A percentile compares a stretch with the other conserved stretches of the same genome.
These are phyloP conservation scores for Leptinotarsa undecemlineata DNA, from an alignment of 1,140 invertebrate species.

Conservation along the genomic window DNA sequence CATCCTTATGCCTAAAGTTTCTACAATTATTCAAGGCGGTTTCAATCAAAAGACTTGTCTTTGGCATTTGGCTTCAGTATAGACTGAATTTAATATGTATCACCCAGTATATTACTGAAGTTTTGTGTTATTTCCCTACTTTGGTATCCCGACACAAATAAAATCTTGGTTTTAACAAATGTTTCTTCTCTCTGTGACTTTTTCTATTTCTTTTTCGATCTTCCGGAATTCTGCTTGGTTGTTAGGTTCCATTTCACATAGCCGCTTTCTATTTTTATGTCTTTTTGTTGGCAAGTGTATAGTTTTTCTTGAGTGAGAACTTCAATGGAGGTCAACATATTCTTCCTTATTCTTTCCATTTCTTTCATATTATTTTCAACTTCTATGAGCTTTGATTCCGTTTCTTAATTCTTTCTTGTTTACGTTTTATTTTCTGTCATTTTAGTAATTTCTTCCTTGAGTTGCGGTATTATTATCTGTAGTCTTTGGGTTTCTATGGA, in stretches of 20 bases:
- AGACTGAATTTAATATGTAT: not conserved
- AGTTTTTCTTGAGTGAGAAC: conserved; percentile 14
- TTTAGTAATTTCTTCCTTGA: conserved; percentile 10
- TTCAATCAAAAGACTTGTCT: not conserved
- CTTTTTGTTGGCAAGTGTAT: not conserved
- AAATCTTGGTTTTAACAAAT: not conserved
- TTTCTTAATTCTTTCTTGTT: not conserved
- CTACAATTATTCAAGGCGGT: not conserved
- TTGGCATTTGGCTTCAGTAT: not conserved
- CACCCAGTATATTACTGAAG: not conserved
- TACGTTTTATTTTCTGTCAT: conserved; percentile 9
- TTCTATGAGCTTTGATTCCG: not conserved
- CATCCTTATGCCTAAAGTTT: not conserved
- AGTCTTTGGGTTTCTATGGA: conserved; percentile 10
- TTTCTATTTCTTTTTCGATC: conserved; percentile 16
- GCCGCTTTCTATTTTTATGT: not conserved
- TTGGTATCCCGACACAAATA: conserved; percentile 11
- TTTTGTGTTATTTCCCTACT: not conserved
- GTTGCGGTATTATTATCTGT: not conserved
- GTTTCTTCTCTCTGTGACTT: not conserved
- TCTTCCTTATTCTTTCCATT: conserved; percentile 13
- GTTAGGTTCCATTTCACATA: conserved; percentile 13
- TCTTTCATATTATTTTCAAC: not conserved
- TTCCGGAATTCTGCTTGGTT: not conserved
- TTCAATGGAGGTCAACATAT: conserved; percentile 14